Evolutionary conservation across 1,140 invertebrate species (phyloP), one percentile per base, ranked within the genome.

Genomic region (Trachymyrmex cornetzi): DNA sequence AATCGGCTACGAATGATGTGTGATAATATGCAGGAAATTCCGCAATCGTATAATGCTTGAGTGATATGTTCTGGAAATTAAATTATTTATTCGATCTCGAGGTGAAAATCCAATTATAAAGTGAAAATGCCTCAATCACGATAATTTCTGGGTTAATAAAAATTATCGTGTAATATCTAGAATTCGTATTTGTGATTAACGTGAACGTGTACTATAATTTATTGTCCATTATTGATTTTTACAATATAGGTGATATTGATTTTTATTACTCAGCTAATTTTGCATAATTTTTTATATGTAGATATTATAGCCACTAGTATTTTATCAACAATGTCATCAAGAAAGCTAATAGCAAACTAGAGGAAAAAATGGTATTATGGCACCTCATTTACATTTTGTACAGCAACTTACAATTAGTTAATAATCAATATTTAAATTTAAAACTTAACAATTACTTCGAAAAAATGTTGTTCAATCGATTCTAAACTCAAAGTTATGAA

Each of bases 191-290:
- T 66, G 38, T 5, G 19, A 63, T 3, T 64, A 64, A 64, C 9
- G 6, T 34, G 2, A 3, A 57, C 12, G 4, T 38, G 22, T 38
- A 67, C 19, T 9, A n/a, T 3, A n/a, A 44, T 44, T 22, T 38
- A 22, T 38, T 24, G n/a, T 44, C 11, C 34, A 22, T 67, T 67
- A 67, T 67, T 44, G 34, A 67, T 67, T 67, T 67, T 44, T 12
- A 44, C 2, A 67, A n/a, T 44, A 67, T 44, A 44, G 11, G 34
- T 67, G 5, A 6, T 44, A 67, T 38, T 66, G n/a, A 66, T 66
- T 66, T 66, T n/a, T 34, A 44, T 67, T 67, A 44, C 11, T 67
- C 64, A 22, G 16, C 64, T 38, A 44, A 67, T 67, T 38, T 67
- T 22, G 30, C 14, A n/a, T 22, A 44, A 67, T 67, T 67, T 44